These are phyloP conservation scores for Furcula furcula DNA, from an alignment of 2,888 invertebrate genomes.

Conservation along the genomic window DNA sequence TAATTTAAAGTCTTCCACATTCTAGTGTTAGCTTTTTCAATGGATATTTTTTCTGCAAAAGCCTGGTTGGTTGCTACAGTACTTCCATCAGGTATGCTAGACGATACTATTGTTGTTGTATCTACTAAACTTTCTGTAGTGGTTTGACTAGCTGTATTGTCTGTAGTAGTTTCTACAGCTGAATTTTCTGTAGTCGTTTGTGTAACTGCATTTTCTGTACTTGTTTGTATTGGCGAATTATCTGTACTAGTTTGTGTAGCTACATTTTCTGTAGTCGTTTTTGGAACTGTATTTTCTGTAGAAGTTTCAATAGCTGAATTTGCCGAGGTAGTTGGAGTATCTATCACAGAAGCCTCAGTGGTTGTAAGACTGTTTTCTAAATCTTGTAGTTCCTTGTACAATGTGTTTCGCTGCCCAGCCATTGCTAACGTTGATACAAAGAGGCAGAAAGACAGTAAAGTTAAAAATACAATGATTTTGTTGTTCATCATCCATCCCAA, in stretches of 20 bases:
- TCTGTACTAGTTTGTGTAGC: constrained; percentile 1
- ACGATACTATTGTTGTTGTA: background rate
- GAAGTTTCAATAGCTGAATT: background rate
- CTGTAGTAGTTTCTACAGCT: constrained; percentile 1
- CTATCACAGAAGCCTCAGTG: constrained; percentile 1
- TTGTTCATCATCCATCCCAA: constrained; percentile 64
- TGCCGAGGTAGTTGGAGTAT: constrained; percentile 1
- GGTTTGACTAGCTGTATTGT: background rate
- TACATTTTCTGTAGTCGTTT: background rate
- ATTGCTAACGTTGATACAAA: constrained; percentile 62
- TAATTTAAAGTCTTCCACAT: background rate
- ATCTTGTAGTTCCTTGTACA: constrained; percentile 36
- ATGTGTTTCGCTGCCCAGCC: constrained; percentile 55
- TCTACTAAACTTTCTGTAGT: too few relatives aligned
- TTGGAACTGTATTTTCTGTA: too few relatives aligned
- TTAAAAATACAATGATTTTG: constrained; percentile 62
- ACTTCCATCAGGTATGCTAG: too few relatives aligned
- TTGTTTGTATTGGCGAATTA: background rate
- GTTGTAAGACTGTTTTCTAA: constrained; percentile 16
- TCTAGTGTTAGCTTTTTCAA: constrained; percentile 4
- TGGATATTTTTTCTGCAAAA: background rate
- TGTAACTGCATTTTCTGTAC: constrained; percentile 1
- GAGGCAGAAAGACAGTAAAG: constrained; percentile 55
- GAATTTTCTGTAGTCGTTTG: background rate
- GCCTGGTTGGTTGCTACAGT: too few relatives aligned